Evolutionary conservation across 2,888 invertebrate species (phyloP).

Genomic region (Meiosimyza decipiens): DNA sequence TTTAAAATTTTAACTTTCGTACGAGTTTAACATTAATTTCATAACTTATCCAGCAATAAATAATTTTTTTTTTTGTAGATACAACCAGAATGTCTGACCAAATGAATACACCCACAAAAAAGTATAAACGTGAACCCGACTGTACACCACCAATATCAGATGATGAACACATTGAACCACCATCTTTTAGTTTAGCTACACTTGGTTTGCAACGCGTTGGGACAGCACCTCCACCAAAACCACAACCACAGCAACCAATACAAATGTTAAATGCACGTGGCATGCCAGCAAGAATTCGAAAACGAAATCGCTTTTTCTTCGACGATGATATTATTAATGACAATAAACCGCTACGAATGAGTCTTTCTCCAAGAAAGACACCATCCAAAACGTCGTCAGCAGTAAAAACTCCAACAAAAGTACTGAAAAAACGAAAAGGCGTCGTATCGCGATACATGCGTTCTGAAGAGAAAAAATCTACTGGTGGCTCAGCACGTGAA

Average conservation of each 20-base stretch:
- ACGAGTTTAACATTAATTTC: not conserved
- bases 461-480: slow-evolving; percentile 46
- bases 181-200: slow-evolving; percentile 81
- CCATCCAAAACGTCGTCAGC: slow-evolving; percentile 69
- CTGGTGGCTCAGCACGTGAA: slow-evolving; percentile 24
- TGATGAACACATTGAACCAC: slow-evolving; percentile 76
- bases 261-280: slow-evolving; percentile 86
- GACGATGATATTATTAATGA: slow-evolving; percentile 90
- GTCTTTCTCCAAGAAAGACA: slow-evolving; percentile 66
- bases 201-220: slow-evolving; percentile 85
- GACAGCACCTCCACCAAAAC: slow-evolving; percentile 77
- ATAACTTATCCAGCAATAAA: not conserved
- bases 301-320: slow-evolving; percentile 88
- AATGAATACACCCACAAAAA: slow-evolving; percentile 42
- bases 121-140: slow-evolving; percentile 28
- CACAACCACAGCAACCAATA: slow-evolving; percentile 77
- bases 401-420: slow-evolving; percentile 68
- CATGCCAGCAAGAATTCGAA: slow-evolving; percentile 90
- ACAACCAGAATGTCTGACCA: slow-evolving; percentile 45
- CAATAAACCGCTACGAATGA: slow-evolving; percentile 77
- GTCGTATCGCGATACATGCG: slow-evolving; percentile 66
- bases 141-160: slow-evolving; percentile 49
- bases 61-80: slow-evolving; percentile 29
- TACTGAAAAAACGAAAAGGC: slow-evolving; percentile 67
- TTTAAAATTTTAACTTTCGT: not conserved